Conservation (phyloP, 2,113 vertebrate genomes). For the Ctenodactylus gundi region DNA sequence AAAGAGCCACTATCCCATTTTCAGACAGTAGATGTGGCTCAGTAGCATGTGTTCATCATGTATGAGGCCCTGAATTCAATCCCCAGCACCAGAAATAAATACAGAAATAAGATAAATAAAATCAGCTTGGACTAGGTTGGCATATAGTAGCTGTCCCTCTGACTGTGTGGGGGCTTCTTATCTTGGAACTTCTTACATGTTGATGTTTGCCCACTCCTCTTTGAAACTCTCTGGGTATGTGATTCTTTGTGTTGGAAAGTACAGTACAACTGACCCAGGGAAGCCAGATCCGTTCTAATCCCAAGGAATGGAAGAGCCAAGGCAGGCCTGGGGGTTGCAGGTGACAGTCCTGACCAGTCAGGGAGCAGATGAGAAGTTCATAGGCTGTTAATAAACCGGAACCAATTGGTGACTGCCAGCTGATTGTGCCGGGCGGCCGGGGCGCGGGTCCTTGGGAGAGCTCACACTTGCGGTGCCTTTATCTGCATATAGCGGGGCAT, state of each 20-base stretch:
- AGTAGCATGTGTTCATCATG: neutral
- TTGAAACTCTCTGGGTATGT: fast-evolving
- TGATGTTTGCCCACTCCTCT: no score
- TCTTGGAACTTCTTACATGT: neutral
- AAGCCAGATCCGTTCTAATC: neutral
- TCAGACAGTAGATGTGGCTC: neutral
- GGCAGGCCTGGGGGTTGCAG: slow-evolving; percentile 78
- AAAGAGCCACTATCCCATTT: neutral
- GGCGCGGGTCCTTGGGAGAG: slow-evolving; percentile 93
- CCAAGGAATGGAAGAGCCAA: neutral
- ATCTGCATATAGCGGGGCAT: slow-evolving; percentile 77
- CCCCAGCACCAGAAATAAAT: neutral
- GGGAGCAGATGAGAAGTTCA: slow-evolving; percentile 96
- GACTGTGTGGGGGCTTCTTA: fast-evolving
- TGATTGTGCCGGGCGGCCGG: slow-evolving; percentile 89
- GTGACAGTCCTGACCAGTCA: slow-evolving; percentile 79
- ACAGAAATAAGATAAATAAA: neutral
- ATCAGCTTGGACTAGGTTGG: neutral
- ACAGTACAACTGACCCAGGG: fast-evolving
- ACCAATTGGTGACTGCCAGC: slow-evolving; percentile 91
- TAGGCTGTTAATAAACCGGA: slow-evolving; percentile 99
- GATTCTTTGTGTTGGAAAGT: neutral
- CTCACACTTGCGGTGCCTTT: slow-evolving; percentile 86
- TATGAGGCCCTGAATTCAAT: neutral
- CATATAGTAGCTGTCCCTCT: neutral